Base-by-base conservation (phyloP, 2,888 invertebrate genomes). In the Andrena dorsata region DNA sequence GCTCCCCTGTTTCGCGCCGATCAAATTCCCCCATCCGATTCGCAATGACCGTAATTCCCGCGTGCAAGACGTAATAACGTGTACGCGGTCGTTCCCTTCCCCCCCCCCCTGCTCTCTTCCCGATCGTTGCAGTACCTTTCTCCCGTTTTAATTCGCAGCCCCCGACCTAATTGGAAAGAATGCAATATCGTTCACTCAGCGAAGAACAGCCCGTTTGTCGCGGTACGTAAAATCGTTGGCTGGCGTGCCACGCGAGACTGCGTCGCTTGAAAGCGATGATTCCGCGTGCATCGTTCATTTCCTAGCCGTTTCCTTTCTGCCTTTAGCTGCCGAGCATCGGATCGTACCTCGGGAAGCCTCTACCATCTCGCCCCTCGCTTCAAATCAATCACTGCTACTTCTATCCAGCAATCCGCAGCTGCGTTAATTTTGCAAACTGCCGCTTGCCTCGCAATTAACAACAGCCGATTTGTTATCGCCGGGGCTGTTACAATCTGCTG, bases 151-250 rank as follows among this genome's bases (percentile, higher is more conserved):
- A 83, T 76, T 64, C 70, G n/a, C 47, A 26, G 61, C 53, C 53
- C 53, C 20, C 49, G 65, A 26, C 32, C 65, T 81, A 83, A 83
- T 85, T 79, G 83, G 76, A 74, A 83, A 78, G 81, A 81, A 83
- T 83, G 80, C 83, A 81, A 79, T 79, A 85, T 76, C 79, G 78
- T 74, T 49, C 66, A 13, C 56, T 58, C 68, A 3, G 53, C 65
- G 60, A 60, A 53, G 69, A 53, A 65, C 69, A 32, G 56, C 63
- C 13, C 32, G 23, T 20, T 56, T 49, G 32, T 41, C 47, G 60
- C 35, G 64, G 41, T 30, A 71, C 53, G 60, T 30, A 41, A 6
- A 66, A 10, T 47, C 28, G 63, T 64, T 26, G 20, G 53, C 76
- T 65, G 64, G 51, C 30, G 51, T 2, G 16, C 1, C 58, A 28